Evolutionary conservation across 2,113 vertebrate species (phyloP).

Genomic region (Pangasianodon hypophthalmus): DNA sequence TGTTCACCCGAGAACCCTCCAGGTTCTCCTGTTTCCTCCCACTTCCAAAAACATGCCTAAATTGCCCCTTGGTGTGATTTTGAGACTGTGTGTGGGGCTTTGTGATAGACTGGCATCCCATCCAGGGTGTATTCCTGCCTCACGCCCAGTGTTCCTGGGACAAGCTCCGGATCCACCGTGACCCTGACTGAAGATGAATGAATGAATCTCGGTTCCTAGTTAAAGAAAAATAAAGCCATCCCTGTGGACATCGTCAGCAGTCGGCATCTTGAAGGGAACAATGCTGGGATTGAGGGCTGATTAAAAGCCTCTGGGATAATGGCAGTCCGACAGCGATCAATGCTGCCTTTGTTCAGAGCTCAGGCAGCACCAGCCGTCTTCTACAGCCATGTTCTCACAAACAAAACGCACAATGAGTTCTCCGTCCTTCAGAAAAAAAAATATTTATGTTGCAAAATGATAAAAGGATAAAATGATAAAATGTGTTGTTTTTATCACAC

Average conservation of each 20-base stretch:
- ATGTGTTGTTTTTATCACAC: not conserved
- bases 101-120: not conserved
- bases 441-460: not conserved
- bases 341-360: slow-evolving; percentile 63
- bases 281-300: slow-evolving; percentile 45
- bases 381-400: slow-evolving; percentile 16
- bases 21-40: not conserved
- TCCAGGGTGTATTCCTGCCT: not conserved
- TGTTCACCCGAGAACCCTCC: not conserved
- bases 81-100: not conserved
- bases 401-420: not conserved
- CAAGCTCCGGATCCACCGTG: not conserved
- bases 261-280: slow-evolving; percentile 19
- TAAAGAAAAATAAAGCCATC: not conserved
- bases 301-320: slow-evolving; percentile 45
- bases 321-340: slow-evolving; percentile 58
- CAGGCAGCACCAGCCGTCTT: slow-evolving; percentile 22
- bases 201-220: not conserved
- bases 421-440: slow-evolving; percentile 32
- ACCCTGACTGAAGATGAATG: not conserved
- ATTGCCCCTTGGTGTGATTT: not conserved
- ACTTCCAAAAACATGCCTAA: not conserved
- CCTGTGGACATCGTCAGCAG: slow-evolving; percentile 6
- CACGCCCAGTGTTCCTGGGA: not conserved
- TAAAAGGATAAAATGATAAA: not conserved